phyloP scores from a whole-genome alignment of 2,888 invertebrate species.

The Catonia carolina region DNA sequence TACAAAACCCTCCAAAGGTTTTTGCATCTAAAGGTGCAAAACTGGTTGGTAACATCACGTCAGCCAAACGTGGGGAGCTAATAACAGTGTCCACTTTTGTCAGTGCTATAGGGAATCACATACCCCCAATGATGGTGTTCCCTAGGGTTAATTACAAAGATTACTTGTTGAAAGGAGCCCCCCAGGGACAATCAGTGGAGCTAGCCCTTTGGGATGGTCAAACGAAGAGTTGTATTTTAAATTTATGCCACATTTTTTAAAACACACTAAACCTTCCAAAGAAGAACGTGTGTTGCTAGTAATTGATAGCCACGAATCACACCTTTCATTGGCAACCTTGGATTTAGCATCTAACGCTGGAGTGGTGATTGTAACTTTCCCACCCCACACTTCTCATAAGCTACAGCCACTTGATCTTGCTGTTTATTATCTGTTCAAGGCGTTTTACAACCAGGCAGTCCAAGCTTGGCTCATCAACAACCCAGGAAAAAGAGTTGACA shows the following conservation, averaged over 20 bases:
- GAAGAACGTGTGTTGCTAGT: constrained; percentile 36
- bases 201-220: constrained; percentile 38
- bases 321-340: constrained; percentile 35
- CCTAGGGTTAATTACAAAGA: constrained; percentile 34
- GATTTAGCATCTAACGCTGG: constrained; percentile 39
- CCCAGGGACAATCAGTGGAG: constrained; percentile 37
- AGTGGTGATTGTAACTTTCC: constrained; percentile 41
- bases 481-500: constrained; percentile 18
- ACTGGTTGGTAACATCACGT: constrained; percentile 41
- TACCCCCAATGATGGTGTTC: constrained; percentile 34
- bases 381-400: constrained; percentile 41
- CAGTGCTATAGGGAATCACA: constrained; percentile 31
- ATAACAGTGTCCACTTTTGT: constrained; percentile 29
- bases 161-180: constrained; percentile 39
- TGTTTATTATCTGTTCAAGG: constrained; percentile 32
- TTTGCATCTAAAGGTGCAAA: constrained; percentile 40
- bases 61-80: constrained; percentile 39
- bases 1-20: constrained; percentile 40
- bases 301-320: constrained; percentile 38
- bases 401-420: constrained; percentile 39
- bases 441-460: constrained; percentile 20
- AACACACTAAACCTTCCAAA: constrained; percentile 34
- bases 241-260: constrained; percentile 37
- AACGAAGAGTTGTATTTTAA: constrained; percentile 35
- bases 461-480: constrained; percentile 17